These are phyloP conservation scores for Callinectes sapidus DNA, from an alignment of 2,888 invertebrate species.

Conservation along the genomic window DNA sequence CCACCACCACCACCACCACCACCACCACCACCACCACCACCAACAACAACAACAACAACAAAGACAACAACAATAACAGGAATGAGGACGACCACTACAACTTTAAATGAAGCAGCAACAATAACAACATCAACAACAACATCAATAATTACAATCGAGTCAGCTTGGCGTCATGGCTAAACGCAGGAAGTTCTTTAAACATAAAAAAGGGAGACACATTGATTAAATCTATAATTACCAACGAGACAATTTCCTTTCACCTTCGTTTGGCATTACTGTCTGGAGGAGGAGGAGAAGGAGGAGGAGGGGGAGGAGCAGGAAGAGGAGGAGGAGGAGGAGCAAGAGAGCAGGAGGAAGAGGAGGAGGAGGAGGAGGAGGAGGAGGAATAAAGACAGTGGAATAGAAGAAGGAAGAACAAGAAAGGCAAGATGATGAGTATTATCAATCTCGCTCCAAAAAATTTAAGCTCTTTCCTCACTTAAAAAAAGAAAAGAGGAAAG, in stretches of 20 bases:
- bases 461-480: not conserved
- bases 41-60: not conserved
- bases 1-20: not conserved
- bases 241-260: slow-evolving; percentile 33
- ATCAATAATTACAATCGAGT: not conserved
- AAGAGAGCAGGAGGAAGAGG: not conserved
- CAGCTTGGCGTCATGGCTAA: not conserved
- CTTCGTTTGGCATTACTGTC: slow-evolving; percentile 11
- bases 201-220: not conserved
- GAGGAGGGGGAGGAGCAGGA: not conserved
- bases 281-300: not conserved
- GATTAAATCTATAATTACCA: slow-evolving; percentile 18
- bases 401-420: not conserved
- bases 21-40: not conserved
- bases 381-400: not conserved
- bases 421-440: not conserved
- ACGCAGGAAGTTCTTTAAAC: not conserved
- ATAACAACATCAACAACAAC: not conserved
- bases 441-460: not conserved
- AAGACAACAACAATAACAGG: not conserved
- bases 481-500: not conserved
- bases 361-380: not conserved
- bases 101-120: not conserved
- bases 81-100: not conserved
- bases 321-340: not conserved